Conservation (phyloP, 2,888 invertebrate species). For the Drosophila sordidula region DNA sequence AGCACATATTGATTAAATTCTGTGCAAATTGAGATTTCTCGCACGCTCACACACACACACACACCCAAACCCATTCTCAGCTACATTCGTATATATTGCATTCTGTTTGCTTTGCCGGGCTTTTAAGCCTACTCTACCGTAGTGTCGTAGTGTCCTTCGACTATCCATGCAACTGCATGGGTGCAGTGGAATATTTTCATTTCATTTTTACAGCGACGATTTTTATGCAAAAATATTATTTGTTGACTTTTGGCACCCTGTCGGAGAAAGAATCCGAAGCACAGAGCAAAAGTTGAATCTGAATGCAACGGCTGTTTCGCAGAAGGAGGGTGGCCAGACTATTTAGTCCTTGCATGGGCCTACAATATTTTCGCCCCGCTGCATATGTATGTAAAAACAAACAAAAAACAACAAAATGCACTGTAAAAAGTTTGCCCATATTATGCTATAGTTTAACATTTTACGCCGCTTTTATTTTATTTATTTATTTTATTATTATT, state of each 20-base stretch:
- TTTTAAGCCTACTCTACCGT: conserved; percentile 44
- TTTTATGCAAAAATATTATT: conserved; percentile 78
- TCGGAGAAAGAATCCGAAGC: conserved; percentile 12
- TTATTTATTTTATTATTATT: conserved; percentile 3
- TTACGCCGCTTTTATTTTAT: conserved; percentile 24
- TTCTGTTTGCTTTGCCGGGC: conserved; percentile 39
- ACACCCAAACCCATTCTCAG: neutral
- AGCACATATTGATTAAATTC: conserved; percentile 70
- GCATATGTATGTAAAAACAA: conserved; percentile 7
- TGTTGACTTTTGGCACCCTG: conserved; percentile 76
- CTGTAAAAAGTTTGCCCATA: conserved; percentile 57
- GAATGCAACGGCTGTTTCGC: conserved; percentile 26
- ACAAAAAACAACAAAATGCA: conserved; percentile 10
- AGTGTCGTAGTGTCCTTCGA: conserved; percentile 10
- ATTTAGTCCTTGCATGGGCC: conserved; percentile 38
- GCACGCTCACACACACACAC: conserved; percentile 11
- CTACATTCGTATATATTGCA: conserved; percentile 13
- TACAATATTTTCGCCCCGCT: conserved; percentile 33
- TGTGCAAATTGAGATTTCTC: conserved; percentile 69
- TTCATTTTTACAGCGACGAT: conserved; percentile 64
- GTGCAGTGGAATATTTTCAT: conserved; percentile 65
- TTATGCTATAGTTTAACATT: conserved; percentile 62
- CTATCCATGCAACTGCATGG: conserved; percentile 17
- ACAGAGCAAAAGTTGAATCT: conserved; percentile 33
- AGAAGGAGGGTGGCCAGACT: conserved; percentile 4